Conservation (phyloP, 2,888 invertebrate genomes). For the Bombylius discolor region DNA sequence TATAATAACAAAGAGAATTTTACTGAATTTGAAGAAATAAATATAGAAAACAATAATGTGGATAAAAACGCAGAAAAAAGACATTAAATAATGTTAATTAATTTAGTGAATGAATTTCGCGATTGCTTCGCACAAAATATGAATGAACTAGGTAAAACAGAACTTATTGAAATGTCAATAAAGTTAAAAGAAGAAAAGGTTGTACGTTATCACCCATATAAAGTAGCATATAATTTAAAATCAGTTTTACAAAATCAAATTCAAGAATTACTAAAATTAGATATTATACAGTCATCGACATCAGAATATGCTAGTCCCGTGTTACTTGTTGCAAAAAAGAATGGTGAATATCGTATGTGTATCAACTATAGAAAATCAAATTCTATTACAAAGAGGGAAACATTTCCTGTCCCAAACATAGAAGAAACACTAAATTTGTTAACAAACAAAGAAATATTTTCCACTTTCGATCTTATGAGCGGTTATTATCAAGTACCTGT, state of each 20-base stretch:
- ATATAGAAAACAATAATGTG: no score
- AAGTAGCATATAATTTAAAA: neutral
- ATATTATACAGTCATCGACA: conserved; percentile 10
- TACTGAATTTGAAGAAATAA: no score
- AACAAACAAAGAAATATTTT: conserved; percentile 11
- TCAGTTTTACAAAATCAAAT: neutral
- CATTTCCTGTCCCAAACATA: conserved; percentile 13
- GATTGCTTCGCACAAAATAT: no score
- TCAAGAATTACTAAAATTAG: neutral
- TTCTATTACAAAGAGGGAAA: neutral
- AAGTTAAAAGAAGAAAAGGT: no score
- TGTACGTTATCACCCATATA: no score
- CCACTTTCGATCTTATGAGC: conserved; percentile 14
- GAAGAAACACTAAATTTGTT: conserved; percentile 16
- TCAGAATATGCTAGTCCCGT: conserved; percentile 22
- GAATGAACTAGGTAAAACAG: no score
- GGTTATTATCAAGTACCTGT: conserved; percentile 20
- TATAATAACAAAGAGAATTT: no score
- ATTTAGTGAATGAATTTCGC: no score
- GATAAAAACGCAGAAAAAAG: no score
- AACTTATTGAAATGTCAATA: no score
- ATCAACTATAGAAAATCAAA: neutral
- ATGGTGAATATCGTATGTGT: neutral
- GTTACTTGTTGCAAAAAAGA: conserved; percentile 15
- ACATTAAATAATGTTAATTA: no score